Conservation (phyloP, 2,888 invertebrate species). For the Cantharis nigra region DNA sequence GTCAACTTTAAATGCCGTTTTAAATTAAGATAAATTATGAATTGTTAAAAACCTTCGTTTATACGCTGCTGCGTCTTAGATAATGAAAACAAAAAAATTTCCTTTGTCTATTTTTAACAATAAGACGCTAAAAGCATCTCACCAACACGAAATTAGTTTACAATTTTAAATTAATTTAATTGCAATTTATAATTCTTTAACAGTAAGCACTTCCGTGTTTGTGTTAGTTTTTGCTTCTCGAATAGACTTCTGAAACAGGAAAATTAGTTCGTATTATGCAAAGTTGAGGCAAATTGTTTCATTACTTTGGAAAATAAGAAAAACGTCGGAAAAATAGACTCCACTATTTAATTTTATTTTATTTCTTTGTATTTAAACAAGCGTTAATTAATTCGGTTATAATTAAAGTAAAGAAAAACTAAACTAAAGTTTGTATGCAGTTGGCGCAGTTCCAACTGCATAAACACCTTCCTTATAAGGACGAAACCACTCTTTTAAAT, state of each 20-base stretch:
- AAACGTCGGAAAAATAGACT: neutral
- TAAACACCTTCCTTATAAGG: neutral
- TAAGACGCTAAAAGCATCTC: neutral
- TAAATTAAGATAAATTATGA: conserved; percentile 22
- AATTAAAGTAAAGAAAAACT: neutral
- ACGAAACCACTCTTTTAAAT: neutral
- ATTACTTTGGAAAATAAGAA: neutral
- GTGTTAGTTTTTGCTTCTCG: neutral
- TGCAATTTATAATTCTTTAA: neutral
- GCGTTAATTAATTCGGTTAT: neutral
- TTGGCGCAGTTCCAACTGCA: neutral
- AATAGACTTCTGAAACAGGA: neutral
- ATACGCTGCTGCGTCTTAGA: conserved; percentile 10
- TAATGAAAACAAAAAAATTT: neutral
- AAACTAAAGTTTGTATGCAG: neutral
- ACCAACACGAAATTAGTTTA: neutral
- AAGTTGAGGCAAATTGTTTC: neutral
- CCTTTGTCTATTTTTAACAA: neutral
- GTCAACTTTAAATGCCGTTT: neutral
- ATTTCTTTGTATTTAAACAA: neutral
- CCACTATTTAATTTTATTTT: neutral
- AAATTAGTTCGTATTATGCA: neutral
- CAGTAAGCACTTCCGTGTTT: neutral
- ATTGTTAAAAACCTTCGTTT: conserved; percentile 10
- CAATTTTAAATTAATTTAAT: neutral